Percentiles rank a stretch among this genome's conserved stretches.
Evolutionary conservation across 92 coral and sea anemone genomes (phyloP).

Genomic region (Galaxea fascicularis): DNA sequence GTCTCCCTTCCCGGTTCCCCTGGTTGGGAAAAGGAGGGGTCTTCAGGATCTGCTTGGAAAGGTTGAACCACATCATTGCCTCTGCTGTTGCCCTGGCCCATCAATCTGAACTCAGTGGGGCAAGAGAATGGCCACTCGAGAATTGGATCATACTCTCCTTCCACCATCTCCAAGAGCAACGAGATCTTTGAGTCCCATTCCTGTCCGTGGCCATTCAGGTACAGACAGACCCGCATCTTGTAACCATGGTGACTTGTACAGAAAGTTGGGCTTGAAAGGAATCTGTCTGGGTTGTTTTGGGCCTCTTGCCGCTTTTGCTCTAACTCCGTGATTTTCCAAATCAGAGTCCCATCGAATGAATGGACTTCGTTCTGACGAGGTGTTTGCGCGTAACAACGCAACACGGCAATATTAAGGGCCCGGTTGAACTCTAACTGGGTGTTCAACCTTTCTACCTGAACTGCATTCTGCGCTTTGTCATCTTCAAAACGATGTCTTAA

Average conservation of each 20-base stretch:
- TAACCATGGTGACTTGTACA: not conserved
- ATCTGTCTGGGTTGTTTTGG: not conserved
- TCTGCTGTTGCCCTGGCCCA: conserved; percentile 8
- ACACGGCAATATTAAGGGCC: not conserved
- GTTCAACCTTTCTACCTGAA: not conserved
- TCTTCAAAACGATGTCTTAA: not conserved
- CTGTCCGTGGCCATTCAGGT: not conserved
- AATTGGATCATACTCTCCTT: not conserved
- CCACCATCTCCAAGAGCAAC: not conserved
- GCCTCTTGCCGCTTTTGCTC: not conserved
- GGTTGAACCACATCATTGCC: not conserved
- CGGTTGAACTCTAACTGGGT: not conserved
- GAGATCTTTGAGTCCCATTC: not conserved
- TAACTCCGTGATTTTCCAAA: not conserved
- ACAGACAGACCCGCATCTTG: not conserved
- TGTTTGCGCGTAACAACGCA: not conserved
- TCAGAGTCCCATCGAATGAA: not conserved
- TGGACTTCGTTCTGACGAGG: not conserved
- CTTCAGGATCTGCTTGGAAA: not conserved
- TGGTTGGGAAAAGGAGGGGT: not conserved
- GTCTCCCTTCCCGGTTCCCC: not conserved
- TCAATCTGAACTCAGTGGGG: not conserved
- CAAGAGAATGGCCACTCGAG: conserved; percentile 9
- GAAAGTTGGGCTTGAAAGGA: not conserved
- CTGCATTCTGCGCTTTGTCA: not conserved